A percentile compares a stretch with the other conserved stretches of the same genome.
phyloP scores from a whole-genome alignment of 2,113 vertebrate genomes.

The Natator depressus region DNA sequence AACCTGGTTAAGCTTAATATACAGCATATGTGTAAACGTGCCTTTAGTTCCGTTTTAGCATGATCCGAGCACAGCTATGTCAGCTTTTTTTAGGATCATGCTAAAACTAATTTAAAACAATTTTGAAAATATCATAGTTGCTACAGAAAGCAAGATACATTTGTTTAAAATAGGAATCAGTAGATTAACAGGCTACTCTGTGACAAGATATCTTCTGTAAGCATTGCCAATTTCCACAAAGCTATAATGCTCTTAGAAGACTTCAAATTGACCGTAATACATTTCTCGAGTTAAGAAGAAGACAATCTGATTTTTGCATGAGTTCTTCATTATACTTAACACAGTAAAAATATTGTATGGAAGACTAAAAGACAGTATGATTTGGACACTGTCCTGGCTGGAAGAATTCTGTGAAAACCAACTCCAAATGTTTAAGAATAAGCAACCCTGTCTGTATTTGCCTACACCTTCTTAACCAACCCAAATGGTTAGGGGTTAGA shows the following conservation, averaged over 20 bases:
- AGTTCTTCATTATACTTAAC: conserved; percentile 77
- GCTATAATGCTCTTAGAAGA: conserved; percentile 24
- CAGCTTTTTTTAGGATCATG: neutral
- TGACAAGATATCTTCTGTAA: conserved; percentile 64
- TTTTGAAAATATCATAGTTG: conserved; percentile 27
- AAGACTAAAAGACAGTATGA: conserved; percentile 73
- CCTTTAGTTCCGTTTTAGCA: conserved; percentile 65
- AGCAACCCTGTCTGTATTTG: conserved; percentile 46
- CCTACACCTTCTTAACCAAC: conserved; percentile 8
- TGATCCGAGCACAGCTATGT: conserved; percentile 55
- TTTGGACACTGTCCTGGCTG: conserved; percentile 80
- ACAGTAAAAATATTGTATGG: conserved; percentile 73
- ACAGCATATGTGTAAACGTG: conserved; percentile 78
- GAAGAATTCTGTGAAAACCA: conserved; percentile 82
- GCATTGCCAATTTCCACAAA: conserved; percentile 69
- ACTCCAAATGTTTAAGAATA: conserved; percentile 82
- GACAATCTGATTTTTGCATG: conserved; percentile 73
- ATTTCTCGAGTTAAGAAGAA: conserved; percentile 71
- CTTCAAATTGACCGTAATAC: conserved; percentile 58
- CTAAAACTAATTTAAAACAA: conserved; percentile 36
- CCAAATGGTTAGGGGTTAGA: conserved; percentile 51
- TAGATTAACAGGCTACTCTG: conserved; percentile 52
- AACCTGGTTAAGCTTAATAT: conserved; percentile 76
- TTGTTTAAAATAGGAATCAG: conserved; percentile 20
- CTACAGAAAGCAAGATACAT: conserved; percentile 36